These are phyloP conservation scores for Cylindroiulus punctatus DNA, from an alignment of 2,888 invertebrate species.

Conservation along the genomic window DNA sequence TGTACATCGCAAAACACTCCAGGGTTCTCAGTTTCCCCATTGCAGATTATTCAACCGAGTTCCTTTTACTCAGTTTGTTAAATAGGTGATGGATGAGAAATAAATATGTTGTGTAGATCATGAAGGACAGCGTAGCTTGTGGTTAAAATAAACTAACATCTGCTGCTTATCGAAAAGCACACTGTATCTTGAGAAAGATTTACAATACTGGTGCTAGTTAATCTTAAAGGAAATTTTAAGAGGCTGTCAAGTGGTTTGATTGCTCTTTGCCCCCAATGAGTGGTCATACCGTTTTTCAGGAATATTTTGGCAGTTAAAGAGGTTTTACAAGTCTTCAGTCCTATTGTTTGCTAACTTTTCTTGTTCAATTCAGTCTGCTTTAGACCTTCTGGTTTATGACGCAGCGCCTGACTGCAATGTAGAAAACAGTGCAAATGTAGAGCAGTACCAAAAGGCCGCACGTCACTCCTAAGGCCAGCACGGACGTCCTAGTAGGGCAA, in stretches of 20 bases:
- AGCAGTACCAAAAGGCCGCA: constrained; percentile 88
- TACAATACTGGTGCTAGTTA: background rate
- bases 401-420: constrained; percentile 63
- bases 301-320: constrained; percentile 23
- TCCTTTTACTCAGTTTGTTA: background rate
- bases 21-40: background rate
- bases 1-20: background rate
- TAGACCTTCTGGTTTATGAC: constrained; percentile 50
- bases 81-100: constrained; percentile 24
- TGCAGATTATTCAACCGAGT: background rate
- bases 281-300: background rate
- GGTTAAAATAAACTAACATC: background rate
- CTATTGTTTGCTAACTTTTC: background rate
- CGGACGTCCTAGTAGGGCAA: constrained; percentile 90
- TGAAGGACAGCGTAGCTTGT: background rate
- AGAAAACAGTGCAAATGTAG: constrained; percentile 90
- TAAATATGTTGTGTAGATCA: background rate
- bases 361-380: background rate
- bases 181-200: background rate
- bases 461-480: constrained; percentile 88
- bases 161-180: background rate
- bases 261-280: background rate
- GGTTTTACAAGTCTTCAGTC: background rate
- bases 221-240: background rate
- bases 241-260: background rate